Percentiles rank a stretch among this genome's conserved stretches.
These are phyloP conservation scores for Melitaea cinxia DNA, from an alignment of 1,140 invertebrate genomes.

Conservation along the genomic window DNA sequence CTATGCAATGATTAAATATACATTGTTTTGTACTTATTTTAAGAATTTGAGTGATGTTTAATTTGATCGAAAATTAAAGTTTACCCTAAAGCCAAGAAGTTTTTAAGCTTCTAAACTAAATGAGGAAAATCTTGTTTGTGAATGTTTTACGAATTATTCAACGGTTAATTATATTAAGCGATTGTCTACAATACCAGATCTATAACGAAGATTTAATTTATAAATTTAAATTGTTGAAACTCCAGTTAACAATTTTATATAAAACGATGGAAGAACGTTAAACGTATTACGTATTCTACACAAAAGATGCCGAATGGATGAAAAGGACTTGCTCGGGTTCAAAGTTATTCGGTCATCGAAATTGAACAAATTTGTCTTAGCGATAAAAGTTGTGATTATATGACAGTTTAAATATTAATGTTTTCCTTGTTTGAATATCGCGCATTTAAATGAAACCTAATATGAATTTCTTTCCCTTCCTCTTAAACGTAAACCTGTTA, in stretches of 20 bases:
- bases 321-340: not conserved
- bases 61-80: not conserved
- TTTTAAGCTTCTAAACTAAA: not conserved
- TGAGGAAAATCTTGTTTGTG: not conserved
- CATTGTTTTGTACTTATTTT: not conserved
- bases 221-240: conserved; percentile 10
- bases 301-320: conserved; percentile 4
- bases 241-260: not conserved
- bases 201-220: conserved; percentile 23
- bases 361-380: conserved; percentile 1
- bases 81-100: not conserved
- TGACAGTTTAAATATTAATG: not conserved
- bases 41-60: too few relatives aligned
- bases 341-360: not conserved
- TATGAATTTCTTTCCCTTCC: too few relatives aligned
- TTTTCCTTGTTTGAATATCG: not conserved
- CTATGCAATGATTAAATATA: too few relatives aligned
- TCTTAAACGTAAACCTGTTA: too few relatives aligned
- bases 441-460: too few relatives aligned
- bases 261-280: not conserved
- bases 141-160: conserved; percentile 14
- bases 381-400: not conserved
- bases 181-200: conserved; percentile 1
- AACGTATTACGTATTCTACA: conserved; percentile 4
- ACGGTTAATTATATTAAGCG: conserved; percentile 15